phyloP scores from a whole-genome alignment of 1,140 invertebrate genomes.

The Heliconius hewitsoni region DNA sequence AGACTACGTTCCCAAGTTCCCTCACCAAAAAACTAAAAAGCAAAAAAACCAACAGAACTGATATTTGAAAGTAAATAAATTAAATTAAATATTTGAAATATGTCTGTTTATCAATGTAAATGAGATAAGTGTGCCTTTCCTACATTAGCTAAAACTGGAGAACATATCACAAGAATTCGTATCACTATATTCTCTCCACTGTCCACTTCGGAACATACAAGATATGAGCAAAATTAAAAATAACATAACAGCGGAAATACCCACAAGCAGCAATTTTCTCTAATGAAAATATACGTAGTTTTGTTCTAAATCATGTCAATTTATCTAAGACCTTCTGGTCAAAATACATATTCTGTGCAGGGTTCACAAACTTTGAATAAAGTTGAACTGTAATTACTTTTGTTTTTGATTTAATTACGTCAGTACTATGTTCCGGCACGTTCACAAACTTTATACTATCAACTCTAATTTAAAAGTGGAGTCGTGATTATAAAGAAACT shows the following conservation, averaged over 20 bases:
- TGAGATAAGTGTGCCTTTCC: no score
- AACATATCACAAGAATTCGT: no score
- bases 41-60: no score
- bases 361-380: conserved; percentile 32
- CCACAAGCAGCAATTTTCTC: background rate
- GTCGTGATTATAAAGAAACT: conserved; percentile 3
- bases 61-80: no score
- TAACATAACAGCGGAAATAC: background rate
- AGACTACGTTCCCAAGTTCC: no score
- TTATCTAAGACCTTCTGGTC: conserved; percentile 18
- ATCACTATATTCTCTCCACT: no score
- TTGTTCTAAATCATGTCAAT: conserved; percentile 1
- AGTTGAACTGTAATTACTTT: conserved; percentile 38
- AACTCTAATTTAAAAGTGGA: conserved; percentile 21
- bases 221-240: no score
- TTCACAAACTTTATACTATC: conserved; percentile 27
- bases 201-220: no score
- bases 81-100: no score
- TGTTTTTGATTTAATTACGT: conserved; percentile 40
- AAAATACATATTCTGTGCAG: conserved; percentile 13
- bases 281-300: background rate
- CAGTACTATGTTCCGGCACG: conserved; percentile 34
- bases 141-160: no score
- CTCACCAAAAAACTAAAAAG: no score
- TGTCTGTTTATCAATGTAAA: no score